Evolutionary conservation across 2,113 vertebrate species (phyloP).

Genomic region (Pionites leucogaster): DNA sequence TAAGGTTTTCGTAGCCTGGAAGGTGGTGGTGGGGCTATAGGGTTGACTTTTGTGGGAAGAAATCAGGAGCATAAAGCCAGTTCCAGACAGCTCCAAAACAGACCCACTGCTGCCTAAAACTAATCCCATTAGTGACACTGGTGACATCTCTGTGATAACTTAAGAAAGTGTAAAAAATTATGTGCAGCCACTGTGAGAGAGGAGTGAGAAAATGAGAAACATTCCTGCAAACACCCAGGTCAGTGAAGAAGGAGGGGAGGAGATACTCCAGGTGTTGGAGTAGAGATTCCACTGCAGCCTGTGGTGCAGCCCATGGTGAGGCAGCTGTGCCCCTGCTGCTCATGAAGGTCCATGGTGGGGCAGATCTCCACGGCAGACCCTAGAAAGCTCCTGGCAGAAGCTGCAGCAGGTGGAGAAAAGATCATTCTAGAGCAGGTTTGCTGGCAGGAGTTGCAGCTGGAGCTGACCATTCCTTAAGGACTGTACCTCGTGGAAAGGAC

Average conservation of each 20-base stretch:
- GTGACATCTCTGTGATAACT: fast-evolving
- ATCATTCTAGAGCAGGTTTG: not conserved
- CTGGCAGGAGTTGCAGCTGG: not conserved
- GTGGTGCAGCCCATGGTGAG: too few species aligned
- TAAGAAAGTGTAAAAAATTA: not conserved
- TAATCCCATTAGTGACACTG: fast-evolving
- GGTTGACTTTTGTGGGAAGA: not conserved
- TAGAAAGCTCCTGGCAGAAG: not conserved
- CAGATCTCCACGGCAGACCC: not conserved
- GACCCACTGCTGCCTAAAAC: not conserved
- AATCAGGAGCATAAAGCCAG: not conserved
- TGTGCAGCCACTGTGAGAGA: not conserved
- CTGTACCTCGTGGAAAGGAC: not conserved
- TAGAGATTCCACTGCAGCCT: not conserved
- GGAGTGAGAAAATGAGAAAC: not conserved
- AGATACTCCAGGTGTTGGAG: not conserved
- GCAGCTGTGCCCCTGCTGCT: not conserved
- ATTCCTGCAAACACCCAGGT: not conserved
- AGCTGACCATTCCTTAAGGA: not conserved
- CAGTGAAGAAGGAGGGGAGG: not conserved
- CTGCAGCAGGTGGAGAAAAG: not conserved
- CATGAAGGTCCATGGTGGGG: fast-evolving
- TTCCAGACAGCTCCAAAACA: not conserved
- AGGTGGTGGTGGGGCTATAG: fast-evolving
- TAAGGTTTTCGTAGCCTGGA: not conserved